Evolutionary conservation across 2,888 invertebrate genomes (phyloP).

Genomic region (Drosophila neonasuta): DNA sequence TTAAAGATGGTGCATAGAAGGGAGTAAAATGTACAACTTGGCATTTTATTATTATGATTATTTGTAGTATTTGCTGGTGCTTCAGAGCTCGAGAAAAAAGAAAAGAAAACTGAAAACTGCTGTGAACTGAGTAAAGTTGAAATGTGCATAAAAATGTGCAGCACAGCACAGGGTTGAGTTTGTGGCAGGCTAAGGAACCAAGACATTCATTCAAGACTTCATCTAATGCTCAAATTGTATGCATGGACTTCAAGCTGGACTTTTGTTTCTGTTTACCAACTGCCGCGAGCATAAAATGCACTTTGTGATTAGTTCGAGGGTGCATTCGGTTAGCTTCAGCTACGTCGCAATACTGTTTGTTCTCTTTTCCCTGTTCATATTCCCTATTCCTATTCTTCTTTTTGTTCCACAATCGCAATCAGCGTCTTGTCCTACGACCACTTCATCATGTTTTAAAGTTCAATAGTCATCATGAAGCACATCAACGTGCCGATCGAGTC

Average conservation of each 20-base stretch:
- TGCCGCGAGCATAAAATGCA: constrained; percentile 75
- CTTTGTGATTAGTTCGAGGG: constrained; percentile 77
- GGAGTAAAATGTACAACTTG: constrained; percentile 74
- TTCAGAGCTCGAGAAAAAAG: constrained; percentile 60
- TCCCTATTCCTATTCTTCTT: background rate
- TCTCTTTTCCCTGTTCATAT: constrained; percentile 16
- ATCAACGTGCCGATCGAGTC: constrained; percentile 70
- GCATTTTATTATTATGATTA: constrained; percentile 78
- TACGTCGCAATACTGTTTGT: constrained; percentile 12
- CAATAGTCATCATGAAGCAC: constrained; percentile 76
- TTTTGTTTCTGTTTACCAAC: constrained; percentile 75
- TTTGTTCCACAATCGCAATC: constrained; percentile 16
- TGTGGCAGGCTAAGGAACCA: constrained; percentile 10
- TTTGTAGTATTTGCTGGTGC: constrained; percentile 75
- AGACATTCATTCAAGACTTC: constrained; percentile 15
- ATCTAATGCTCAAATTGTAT: constrained; percentile 69
- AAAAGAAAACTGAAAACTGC: constrained; percentile 61
- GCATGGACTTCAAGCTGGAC: constrained; percentile 73
- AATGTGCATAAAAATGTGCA: constrained; percentile 74
- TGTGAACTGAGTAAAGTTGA: constrained; percentile 34
- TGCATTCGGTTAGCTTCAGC: constrained; percentile 42
- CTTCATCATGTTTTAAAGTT: constrained; percentile 74
- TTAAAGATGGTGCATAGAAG: constrained; percentile 21
- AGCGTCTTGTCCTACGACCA: constrained; percentile 61
- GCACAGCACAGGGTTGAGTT: constrained; percentile 49